Evolutionary conservation across 2,797 vertebrate genomes (phyloP).

Genomic region (Eleutherodactylus coqui): DNA sequence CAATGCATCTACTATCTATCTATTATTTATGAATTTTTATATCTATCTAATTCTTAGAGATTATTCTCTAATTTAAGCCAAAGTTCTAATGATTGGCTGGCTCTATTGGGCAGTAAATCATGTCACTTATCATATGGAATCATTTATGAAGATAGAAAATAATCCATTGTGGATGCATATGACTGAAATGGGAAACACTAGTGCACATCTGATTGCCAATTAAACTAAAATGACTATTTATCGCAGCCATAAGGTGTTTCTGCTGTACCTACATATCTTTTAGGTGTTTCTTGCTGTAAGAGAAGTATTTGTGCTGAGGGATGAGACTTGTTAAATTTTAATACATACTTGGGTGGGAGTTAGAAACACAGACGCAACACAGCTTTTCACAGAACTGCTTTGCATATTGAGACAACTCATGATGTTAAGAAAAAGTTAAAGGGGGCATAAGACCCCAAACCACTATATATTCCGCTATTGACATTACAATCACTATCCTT

Average conservation of each 20-base stretch:
- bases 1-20: neutral
- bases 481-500: no score
- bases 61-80: conserved; percentile 29
- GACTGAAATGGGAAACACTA: neutral
- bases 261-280: neutral
- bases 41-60: neutral
- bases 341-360: neutral
- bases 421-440: no score
- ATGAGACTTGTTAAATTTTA: conserved; percentile 34
- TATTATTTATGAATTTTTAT: neutral
- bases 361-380: neutral
- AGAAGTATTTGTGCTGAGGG: neutral
- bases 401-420: no score
- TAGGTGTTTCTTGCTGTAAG: conserved; percentile 8
- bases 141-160: neutral
- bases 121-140: conserved; percentile 9
- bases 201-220: conserved; percentile 11
- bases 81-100: conserved; percentile 45
- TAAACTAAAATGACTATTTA: conserved; percentile 22
- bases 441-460: no score
- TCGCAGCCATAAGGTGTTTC: neutral
- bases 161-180: neutral
- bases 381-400: no score
- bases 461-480: no score
- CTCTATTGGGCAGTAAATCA: conserved; percentile 51